Percentiles rank a stretch among this genome's conserved stretches.
Conservation (phyloP, 1,140 invertebrate species). For the Drosophila ambigua region DNA sequence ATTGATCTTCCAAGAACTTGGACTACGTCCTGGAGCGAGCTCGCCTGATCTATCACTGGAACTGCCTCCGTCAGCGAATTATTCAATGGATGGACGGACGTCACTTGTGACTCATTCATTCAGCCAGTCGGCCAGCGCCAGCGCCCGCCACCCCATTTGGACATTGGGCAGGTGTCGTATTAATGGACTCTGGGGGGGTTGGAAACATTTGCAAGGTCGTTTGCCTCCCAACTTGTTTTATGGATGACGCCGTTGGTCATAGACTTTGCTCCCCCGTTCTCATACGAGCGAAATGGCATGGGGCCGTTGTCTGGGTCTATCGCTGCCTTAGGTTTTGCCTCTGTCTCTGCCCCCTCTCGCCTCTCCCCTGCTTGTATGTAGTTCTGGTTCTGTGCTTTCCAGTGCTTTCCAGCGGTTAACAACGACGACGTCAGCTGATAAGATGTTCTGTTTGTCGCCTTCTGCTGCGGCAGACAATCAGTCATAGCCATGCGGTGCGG, state of each 20-base stretch:
- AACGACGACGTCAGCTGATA: conserved; percentile 53
- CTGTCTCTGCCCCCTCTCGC: not conserved
- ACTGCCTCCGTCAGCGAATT: conserved; percentile 11
- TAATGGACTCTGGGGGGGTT: conserved; percentile 14
- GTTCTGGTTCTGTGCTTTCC: conserved; percentile 9
- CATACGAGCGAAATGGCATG: not conserved
- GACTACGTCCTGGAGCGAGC: conserved; percentile 16
- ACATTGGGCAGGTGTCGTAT: conserved; percentile 30
- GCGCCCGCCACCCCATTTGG: not conserved
- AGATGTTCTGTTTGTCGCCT: conserved; percentile 32
- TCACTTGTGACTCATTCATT: conserved; percentile 2
- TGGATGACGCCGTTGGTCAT: conserved; percentile 48
- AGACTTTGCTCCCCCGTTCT: conserved; percentile 54
- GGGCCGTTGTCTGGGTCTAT: conserved; percentile 13
- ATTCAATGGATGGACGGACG: conserved; percentile 15
- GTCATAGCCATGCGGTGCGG: conserved; percentile 54
- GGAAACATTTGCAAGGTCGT: conserved; percentile 32
- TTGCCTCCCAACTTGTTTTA: conserved; percentile 48
- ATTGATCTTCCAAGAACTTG: conserved; percentile 22
- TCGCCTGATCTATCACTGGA: not conserved
- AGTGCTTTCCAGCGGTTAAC: conserved; percentile 40
- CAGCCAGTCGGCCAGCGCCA: too few relatives aligned
- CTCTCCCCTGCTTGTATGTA: too few relatives aligned
- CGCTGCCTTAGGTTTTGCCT: conserved; percentile 17
- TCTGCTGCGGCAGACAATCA: conserved; percentile 66